Base-by-base conservation (phyloP, 92 coral and sea anemone species). In the Porites lobata region DNA sequence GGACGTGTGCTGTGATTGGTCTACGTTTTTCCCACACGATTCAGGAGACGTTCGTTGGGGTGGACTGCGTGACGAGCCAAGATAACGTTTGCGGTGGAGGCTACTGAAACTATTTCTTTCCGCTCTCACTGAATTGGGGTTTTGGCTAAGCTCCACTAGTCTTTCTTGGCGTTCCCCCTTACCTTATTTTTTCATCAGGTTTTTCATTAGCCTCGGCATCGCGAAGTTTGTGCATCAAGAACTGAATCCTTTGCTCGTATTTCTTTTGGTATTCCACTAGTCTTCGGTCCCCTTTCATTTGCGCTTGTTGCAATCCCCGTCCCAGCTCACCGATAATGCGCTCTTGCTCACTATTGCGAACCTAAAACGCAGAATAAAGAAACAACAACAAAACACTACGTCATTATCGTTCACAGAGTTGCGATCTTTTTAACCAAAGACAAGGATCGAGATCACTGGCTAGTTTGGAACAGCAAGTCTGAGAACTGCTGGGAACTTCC, bases 291-390 rank as follows among this genome's bases (percentile, higher is more conserved):
- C 98, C 98, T 63, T 87, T 92, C 76, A 96, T 77, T 82, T 94
- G 87, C 7, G 98, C 90, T 85, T 97, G 98, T 24, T 92, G 96
- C 19, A 94, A 83, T 6, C 98, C 93, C 82, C 99, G 94, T 8
- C 96, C 98, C 90, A 97, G 96, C 81, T 97, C 99, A 19, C 99
- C 95, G 13, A 96, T 95, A 22, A 96, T 95, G 47, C 99, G 85
- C 79, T 96, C 96, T 78, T 95, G 99, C 70, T 96, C 99, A 72
- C 92, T 82, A 13, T 95, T 91, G 12, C 95, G 95, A 26, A 96
- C 92, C 65, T 94, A 58, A 75, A 71, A n/a, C 29, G 24, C 73
- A n/a, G 8, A 57, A 29, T 8, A 77, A 29, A 51, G 29, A 9
- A 4, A 38, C 47, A 38, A 38, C 47, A 38, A 38, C 47, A 38